Percentiles rank a stretch among this genome's conserved stretches.
These are phyloP conservation scores for Vidua chalybeata DNA, from an alignment of 2,113 vertebrate genomes.

Conservation along the genomic window DNA sequence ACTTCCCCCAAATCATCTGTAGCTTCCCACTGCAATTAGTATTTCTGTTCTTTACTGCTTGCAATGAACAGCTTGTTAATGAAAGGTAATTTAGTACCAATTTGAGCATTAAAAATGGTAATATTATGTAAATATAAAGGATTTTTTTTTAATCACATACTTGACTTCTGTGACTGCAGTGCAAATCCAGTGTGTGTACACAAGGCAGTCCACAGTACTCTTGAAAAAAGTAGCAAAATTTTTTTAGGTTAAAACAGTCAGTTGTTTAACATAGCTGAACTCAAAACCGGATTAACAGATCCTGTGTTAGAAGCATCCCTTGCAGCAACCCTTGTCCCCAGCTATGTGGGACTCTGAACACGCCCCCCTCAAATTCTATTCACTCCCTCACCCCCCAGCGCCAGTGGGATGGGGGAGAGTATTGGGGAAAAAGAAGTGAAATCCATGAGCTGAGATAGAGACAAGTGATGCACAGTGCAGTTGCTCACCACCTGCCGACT, in stretches of 20 bases:
- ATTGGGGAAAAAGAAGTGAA: neutral
- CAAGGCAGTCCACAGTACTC: neutral
- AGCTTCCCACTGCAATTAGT: neutral
- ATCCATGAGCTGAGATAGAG: neutral
- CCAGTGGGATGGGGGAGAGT: neutral
- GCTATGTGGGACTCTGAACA: neutral
- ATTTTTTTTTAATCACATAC: neutral
- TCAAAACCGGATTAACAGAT: neutral
- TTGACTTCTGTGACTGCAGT: neutral
- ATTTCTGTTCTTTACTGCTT: conserved; percentile 15
- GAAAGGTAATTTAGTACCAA: neutral
- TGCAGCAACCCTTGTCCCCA: neutral
- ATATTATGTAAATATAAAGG: neutral
- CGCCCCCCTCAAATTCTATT: accelerated
- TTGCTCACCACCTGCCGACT: neutral
- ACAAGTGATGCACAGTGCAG: neutral
- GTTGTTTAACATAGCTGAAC: neutral
- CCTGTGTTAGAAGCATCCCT: neutral
- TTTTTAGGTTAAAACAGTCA: neutral
- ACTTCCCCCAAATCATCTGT: neutral
- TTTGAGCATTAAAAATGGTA: neutral
- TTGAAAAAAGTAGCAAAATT: neutral
- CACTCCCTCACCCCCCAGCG: neutral
- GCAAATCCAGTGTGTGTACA: neutral
- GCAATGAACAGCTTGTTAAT: neutral